Percentiles rank a stretch among this genome's conserved stretches.
phyloP scores from a whole-genome alignment of 1,140 invertebrate species.

The Panonychus citri region DNA sequence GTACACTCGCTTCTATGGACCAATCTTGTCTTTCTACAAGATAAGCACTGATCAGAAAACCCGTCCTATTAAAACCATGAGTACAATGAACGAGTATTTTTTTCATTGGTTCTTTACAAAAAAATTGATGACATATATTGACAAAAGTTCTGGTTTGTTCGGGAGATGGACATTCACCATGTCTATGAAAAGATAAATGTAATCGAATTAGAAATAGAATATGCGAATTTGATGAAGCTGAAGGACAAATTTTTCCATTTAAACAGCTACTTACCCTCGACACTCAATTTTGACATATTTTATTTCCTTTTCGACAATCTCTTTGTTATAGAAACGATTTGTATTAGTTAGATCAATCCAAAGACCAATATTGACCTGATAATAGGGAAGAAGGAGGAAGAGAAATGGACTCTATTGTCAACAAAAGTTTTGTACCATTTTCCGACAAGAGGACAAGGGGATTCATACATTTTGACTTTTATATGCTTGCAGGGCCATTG shows the following conservation, averaged over 20 bases:
- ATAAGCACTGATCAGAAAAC: constrained; percentile 71
- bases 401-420: too few relatives aligned
- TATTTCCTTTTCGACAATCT: constrained; percentile 40
- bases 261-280: constrained; percentile 28
- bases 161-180: constrained; percentile 18
- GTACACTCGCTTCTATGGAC: constrained; percentile 50
- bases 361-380: constrained; percentile 56
- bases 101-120: constrained; percentile 10
- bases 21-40: constrained; percentile 47
- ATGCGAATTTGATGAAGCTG: too few relatives aligned
- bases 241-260: too few relatives aligned
- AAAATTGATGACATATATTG: constrained; percentile 17
- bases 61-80: constrained; percentile 95
- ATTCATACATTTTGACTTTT: constrained; percentile 44
- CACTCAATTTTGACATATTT: constrained; percentile 68
- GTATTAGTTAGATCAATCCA: constrained; percentile 96
- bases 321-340: constrained; percentile 62
- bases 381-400: not conserved
- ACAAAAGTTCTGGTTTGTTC: constrained; percentile 22
- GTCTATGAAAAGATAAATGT: constrained; percentile 2
- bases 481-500: constrained; percentile 50
- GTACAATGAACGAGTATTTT: constrained; percentile 67
- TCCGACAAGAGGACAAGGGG: too few relatives aligned
- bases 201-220: too few relatives aligned
- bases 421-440: too few relatives aligned